Percentiles rank a stretch among this genome's conserved stretches.
These are phyloP conservation scores for Gila orcuttii DNA, from an alignment of 2,113 vertebrate species.

Conservation along the genomic window DNA sequence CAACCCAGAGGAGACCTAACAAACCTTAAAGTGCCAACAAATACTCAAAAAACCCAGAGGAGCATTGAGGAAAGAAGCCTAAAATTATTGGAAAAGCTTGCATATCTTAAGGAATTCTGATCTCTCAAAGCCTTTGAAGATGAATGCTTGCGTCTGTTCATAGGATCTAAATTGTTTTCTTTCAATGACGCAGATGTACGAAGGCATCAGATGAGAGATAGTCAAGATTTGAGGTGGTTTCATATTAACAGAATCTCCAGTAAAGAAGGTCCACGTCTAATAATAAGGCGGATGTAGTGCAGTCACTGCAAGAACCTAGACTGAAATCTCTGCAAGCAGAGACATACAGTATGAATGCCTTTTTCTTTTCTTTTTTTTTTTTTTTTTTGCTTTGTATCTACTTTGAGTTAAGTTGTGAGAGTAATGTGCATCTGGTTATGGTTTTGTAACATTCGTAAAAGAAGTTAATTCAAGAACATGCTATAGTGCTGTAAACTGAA, in stretches of 20 bases:
- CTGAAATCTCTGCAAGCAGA: constrained; percentile 17
- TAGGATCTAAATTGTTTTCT: neutral
- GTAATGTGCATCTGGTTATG: neutral
- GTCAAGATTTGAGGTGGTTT: constrained; percentile 5
- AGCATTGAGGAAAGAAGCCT: neutral
- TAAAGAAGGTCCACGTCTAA: neutral
- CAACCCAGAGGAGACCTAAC: neutral
- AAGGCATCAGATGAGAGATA: neutral
- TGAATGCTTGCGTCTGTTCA: constrained; percentile 11
- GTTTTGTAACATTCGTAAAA: neutral
- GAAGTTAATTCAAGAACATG: neutral
- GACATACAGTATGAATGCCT: neutral
- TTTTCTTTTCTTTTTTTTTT: too few species aligned
- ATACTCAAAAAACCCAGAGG: neutral
- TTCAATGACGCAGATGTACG: neutral
- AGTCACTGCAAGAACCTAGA: neutral
- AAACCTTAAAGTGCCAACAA: neutral
- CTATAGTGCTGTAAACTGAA: neutral
- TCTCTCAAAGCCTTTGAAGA: constrained; percentile 15
- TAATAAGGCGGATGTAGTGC: neutral
- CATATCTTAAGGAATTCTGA: neutral
- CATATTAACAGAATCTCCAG: neutral
- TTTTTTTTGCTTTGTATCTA: neutral
- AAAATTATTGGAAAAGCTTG: neutral
- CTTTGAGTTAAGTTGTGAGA: neutral